phyloP scores from a whole-genome alignment of 2,797 vertebrate species.

The Phoeniculus purpureus region DNA sequence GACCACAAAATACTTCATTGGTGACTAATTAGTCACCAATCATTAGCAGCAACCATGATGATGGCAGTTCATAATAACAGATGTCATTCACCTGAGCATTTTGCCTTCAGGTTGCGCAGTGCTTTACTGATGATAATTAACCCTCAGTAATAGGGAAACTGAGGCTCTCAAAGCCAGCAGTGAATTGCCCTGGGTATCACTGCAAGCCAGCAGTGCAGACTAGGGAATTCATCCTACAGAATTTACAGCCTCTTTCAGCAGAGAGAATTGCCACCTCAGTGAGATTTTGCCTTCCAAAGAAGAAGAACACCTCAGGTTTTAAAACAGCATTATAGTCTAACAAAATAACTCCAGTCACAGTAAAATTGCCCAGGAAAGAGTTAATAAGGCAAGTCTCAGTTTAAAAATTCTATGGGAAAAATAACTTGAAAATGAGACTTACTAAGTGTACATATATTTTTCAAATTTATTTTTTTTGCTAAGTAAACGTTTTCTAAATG shows the following conservation, averaged over 20 bases:
- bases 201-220: neutral
- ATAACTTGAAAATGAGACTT: conserved; percentile 57
- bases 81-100: neutral
- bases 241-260: neutral
- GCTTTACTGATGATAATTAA: neutral
- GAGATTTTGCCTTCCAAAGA: neutral
- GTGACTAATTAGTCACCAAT: neutral
- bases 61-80: neutral
- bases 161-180: neutral
- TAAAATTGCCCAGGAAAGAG: conserved; percentile 29
- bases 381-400: conserved; percentile 32
- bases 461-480: conserved; percentile 66
- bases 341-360: neutral
- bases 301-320: neutral
- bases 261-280: neutral
- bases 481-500: conserved; percentile 77
- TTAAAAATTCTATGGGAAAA: conserved; percentile 55
- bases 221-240: neutral
- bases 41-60: neutral
- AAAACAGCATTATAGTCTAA: neutral
- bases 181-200: neutral
- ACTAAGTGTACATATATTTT: conserved; percentile 66
- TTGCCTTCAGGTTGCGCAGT: neutral
- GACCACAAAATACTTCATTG: neutral
- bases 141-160: neutral